These are phyloP conservation scores for Hyalella azteca DNA, from an alignment of 2,888 invertebrate genomes.

Conservation along the genomic window DNA sequence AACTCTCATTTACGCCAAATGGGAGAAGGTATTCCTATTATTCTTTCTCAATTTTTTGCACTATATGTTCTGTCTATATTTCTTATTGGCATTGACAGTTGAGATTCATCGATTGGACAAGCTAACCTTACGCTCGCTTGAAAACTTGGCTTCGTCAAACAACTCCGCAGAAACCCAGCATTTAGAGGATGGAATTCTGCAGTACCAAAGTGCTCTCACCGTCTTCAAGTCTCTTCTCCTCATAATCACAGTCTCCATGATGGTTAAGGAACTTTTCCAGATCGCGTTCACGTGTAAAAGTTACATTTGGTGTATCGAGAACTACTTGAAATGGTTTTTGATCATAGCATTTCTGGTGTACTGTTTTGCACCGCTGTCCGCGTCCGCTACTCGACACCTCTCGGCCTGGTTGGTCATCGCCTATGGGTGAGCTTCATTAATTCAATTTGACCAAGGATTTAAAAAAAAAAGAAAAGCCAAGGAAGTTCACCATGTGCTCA, in stretches of 20 bases:
- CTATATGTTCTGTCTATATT: conserved; percentile 45
- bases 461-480: too few relatives aligned
- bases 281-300: conserved; percentile 36
- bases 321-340: conserved; percentile 49
- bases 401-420: conserved; percentile 57
- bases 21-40: conserved; percentile 50
- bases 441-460: too few relatives aligned
- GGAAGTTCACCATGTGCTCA: too few relatives aligned
- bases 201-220: background rate
- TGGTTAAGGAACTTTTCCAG: conserved; percentile 47
- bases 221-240: conserved; percentile 43
- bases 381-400: conserved; percentile 44
- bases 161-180: conserved; percentile 3
- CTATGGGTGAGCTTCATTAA: conserved; percentile 50
- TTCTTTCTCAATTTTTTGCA: conserved; percentile 49
- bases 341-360: conserved; percentile 45
- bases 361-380: conserved; percentile 36
- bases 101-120: conserved; percentile 49
- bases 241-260: conserved; percentile 44
- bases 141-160: background rate
- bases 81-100: conserved; percentile 48
- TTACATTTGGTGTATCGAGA: conserved; percentile 49
- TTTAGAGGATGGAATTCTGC: conserved; percentile 34
- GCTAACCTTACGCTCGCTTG: conserved; percentile 42
- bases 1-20: conserved; percentile 53